Conservation (phyloP, 1,140 invertebrate species). For the Drosophila subobscura region DNA sequence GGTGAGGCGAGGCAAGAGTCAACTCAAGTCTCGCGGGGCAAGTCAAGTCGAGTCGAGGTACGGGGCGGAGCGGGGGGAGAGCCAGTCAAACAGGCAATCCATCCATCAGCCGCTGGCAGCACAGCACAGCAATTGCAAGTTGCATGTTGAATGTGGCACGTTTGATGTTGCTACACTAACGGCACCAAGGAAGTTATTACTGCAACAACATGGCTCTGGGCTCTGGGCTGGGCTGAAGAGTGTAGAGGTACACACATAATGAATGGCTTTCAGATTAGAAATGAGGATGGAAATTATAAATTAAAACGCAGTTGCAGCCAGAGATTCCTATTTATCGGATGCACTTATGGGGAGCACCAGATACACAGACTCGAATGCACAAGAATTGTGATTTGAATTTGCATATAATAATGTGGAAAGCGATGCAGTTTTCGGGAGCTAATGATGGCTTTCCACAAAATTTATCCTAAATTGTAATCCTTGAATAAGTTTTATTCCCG, state of each 20-base stretch:
- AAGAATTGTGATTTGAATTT: too few species aligned
- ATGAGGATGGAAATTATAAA: neutral
- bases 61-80: slow-evolving; percentile 21
- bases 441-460: neutral
- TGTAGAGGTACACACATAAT: neutral
- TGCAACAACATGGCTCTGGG: neutral
- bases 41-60: slow-evolving; percentile 25
- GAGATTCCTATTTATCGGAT: too few species aligned
- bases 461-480: neutral
- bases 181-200: slow-evolving; percentile 14
- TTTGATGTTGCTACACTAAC: slow-evolving; percentile 54
- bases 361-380: too few species aligned
- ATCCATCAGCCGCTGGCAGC: slow-evolving; percentile 76
- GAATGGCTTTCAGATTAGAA: too few species aligned
- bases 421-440: too few species aligned
- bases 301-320: neutral
- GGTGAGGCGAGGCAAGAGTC: slow-evolving; percentile 17
- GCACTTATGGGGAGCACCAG: too few species aligned
- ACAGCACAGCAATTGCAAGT: slow-evolving; percentile 67
- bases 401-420: too few species aligned
- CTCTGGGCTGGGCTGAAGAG: neutral
- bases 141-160: slow-evolving; percentile 66
- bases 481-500: too few species aligned
- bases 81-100: slow-evolving; percentile 78
- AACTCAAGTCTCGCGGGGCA: neutral